phyloP scores from a whole-genome alignment of 2,888 invertebrate species.

The Psylliodes chrysocephalus region DNA sequence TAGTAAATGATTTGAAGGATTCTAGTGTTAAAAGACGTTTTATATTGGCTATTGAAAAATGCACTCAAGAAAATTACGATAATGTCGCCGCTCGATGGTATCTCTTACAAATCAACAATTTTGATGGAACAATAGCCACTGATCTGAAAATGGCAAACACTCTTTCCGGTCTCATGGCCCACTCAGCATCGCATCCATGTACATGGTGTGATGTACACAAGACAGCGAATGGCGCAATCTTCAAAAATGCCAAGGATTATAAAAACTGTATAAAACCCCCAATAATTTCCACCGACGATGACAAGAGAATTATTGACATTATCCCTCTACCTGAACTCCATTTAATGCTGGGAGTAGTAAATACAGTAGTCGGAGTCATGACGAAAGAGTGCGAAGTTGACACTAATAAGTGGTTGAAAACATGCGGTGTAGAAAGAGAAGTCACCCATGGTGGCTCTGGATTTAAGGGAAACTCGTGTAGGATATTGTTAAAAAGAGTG shows the following conservation, averaged over 20 bases:
- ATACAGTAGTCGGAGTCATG: background rate
- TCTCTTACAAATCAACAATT: background rate
- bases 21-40: background rate
- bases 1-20: background rate
- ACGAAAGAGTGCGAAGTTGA: background rate
- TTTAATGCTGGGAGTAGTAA: background rate
- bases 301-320: background rate
- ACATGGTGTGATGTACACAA: background rate
- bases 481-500: background rate
- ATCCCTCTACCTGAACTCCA: background rate
- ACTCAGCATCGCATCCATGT: background rate
- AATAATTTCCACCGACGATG: background rate
- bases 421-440: too few species aligned
- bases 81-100: background rate
- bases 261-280: too few species aligned
- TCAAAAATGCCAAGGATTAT: too few species aligned
- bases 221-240: background rate
- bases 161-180: background rate
- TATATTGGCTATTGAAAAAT: background rate
- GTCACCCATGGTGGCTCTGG: background rate
- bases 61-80: background rate
- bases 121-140: too few species aligned
- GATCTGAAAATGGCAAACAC: too few species aligned
- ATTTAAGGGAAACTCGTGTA: background rate
- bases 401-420: background rate